Evolutionary conservation across 2,797 vertebrate species (phyloP), one percentile per base, ranked within the genome.

Genomic region (Hephaestus fuliginosus): DNA sequence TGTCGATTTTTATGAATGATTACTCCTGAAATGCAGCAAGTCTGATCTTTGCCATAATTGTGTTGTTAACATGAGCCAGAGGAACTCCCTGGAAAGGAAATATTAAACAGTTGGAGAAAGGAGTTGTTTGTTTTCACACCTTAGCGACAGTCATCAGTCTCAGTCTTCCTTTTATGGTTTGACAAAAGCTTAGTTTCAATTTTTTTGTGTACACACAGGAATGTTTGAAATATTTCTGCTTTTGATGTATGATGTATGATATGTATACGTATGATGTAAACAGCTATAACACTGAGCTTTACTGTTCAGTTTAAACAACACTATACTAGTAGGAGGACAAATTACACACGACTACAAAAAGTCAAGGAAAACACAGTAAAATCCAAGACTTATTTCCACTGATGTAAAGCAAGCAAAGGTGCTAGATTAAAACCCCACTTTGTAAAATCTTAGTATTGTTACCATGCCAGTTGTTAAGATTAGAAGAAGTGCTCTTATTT

Each of bases 1-100:
- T 28, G 43, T 51, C n/a, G 44, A 68, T 82, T 87, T 68, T 87
- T 71, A 80, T 90, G 81, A 92, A 90, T 84, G 81, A 91, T 86
- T 86, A 61, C 55, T 64, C 12, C 63, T 57, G 53, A 85, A 82
- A 82, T 3, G 58, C 51, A 39, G 68, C 13, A 51, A 44, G 44
- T 85, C 43, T 48, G 49, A 72, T 80, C 61, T 60, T 71, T 83
- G 60, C 28, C 66, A 76, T 73, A 70, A 77, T 72, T 82, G 63
- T 43, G 43, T 25, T 61, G 39, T 76, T 69, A 62, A 66, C 62
- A 58, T 51, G 52, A 62, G 64, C 30, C 66, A 51, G 72, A 81
- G 66, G 30, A 79, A 88, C 74, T 81, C 58, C 53, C 72, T 49
- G 67, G 25, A 79, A 86, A 77, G 74, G 79, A 82, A 82, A 68